These are phyloP conservation scores for Oryzaephilus surinamensis DNA, from an alignment of 1,140 invertebrate genomes.

Conservation along the genomic window DNA sequence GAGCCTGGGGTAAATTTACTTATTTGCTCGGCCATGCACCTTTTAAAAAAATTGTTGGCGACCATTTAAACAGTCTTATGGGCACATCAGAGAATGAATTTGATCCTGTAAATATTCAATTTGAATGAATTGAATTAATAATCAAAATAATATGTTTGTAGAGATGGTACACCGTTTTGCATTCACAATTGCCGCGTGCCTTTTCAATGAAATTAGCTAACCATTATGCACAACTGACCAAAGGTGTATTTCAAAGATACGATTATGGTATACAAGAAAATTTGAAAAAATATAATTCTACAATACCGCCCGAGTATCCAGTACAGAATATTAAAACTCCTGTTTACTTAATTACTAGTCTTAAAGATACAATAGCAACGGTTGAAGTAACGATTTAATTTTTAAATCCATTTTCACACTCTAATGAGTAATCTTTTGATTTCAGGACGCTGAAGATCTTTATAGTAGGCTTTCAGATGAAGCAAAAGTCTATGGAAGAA, in stretches of 20 bases:
- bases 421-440: neutral
- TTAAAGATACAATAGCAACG: neutral
- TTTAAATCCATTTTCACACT: no score
- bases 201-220: constrained; percentile 1
- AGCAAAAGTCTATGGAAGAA: constrained; percentile 1
- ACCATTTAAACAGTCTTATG: neutral
- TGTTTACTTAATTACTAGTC: neutral
- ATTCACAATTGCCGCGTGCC: no score
- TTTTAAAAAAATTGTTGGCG: constrained; percentile 2
- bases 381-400: no score
- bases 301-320: neutral
- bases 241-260: neutral
- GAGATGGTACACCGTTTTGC: neutral
- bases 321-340: constrained; percentile 1
- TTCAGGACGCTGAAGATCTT: neutral
- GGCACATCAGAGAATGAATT: neutral
- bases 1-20: neutral
- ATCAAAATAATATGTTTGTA: neutral
- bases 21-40: neutral
- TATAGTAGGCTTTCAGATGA: neutral
- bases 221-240: neutral
- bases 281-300: neutral
- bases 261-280: constrained; percentile 1
- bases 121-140: neutral
- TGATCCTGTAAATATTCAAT: constrained; percentile 3